phyloP scores from a whole-genome alignment of 2,797 vertebrate species.

The Tinamus major region DNA sequence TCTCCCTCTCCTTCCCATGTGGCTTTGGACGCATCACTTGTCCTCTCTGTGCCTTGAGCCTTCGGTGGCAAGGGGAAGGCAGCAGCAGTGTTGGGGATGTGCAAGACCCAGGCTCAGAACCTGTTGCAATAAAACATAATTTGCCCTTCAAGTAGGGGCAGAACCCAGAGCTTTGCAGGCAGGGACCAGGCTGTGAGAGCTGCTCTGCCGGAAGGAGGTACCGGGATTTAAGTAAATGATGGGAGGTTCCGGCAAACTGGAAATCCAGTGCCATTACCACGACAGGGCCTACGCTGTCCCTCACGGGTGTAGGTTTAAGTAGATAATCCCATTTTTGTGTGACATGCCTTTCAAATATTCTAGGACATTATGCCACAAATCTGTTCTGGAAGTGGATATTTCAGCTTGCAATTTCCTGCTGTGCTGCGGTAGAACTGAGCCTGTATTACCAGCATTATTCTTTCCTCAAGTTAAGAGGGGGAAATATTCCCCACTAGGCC shows the following conservation, averaged over 20 bases:
- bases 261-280: not conserved
- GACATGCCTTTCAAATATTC: accelerated
- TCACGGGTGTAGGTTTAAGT: not conserved
- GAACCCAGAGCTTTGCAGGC: not conserved
- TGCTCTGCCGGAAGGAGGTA: not conserved
- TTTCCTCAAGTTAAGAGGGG: not conserved
- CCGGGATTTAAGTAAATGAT: not conserved
- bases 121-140: not conserved
- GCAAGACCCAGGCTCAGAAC: not conserved
- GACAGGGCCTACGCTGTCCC: accelerated
- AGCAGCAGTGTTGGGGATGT: accelerated
- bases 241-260: not conserved
- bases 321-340: not conserved
- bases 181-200: not conserved
- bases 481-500: not conserved
- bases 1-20: not conserved
- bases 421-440: accelerated
- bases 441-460: accelerated
- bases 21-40: not conserved
- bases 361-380: accelerated
- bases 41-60: not conserved
- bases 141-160: not conserved
- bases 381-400: not conserved
- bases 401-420: not conserved
- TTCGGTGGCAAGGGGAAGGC: not conserved